Percentiles rank a stretch among this genome's conserved stretches.
Conservation (phyloP, 1,140 invertebrate genomes). For the Eurosta solidaginis region DNA sequence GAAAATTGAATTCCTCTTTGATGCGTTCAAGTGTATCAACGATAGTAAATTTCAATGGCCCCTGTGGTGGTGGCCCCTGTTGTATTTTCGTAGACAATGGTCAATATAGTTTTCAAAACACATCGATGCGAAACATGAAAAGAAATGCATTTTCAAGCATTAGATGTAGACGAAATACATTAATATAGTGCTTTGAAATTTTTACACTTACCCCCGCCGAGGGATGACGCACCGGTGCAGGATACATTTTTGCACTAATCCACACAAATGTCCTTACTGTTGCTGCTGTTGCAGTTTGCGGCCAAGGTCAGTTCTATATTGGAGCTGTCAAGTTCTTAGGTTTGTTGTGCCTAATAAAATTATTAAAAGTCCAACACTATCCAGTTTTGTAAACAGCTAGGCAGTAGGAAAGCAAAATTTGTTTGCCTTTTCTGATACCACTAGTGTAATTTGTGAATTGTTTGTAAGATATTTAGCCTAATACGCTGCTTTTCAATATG, state of each 20-base stretch:
- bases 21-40: conserved; percentile 96
- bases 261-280: background rate
- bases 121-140: background rate
- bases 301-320: background rate
- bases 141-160: conserved; percentile 1
- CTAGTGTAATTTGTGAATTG: no score
- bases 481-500: background rate
- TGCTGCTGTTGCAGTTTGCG: background rate
- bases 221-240: conserved; percentile 59
- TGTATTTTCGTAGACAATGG: background rate
- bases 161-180: conserved; percentile 1
- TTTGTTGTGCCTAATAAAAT: no score
- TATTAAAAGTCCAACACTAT: no score
- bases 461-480: background rate
- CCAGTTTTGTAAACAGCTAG: no score
- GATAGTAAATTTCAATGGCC: conserved; percentile 95
- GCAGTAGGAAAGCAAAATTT: no score
- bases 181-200: background rate
- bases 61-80: conserved; percentile 86
- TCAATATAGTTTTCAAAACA: background rate
- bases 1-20: conserved; percentile 98
- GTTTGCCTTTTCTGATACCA: no score
- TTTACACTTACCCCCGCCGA: conserved; percentile 55
- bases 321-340: background rate
- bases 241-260: conserved; percentile 49